A percentile compares a stretch with the other conserved stretches of the same genome.
Conservation (phyloP, 2,797 vertebrate species). For the Melanotaenia parkinsoni region DNA sequence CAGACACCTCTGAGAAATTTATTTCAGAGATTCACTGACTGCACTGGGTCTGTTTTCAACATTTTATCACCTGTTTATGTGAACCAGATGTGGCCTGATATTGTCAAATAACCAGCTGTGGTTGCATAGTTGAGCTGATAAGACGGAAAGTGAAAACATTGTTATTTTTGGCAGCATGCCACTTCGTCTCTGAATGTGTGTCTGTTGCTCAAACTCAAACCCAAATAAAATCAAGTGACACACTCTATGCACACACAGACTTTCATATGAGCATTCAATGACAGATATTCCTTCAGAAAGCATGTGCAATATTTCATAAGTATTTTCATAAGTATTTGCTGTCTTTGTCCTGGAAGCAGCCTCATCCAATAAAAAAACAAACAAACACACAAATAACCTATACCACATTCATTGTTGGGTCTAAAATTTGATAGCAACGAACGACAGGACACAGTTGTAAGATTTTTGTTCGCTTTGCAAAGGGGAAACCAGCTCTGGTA, state of each 20-base stretch:
- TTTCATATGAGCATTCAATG: not conserved
- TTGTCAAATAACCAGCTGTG: slow-evolving; percentile 4
- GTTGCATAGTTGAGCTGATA: not conserved
- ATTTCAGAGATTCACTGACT: no score
- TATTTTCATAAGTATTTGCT: slow-evolving; percentile 26
- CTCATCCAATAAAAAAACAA: slow-evolving; percentile 20
- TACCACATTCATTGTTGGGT: slow-evolving; percentile 16
- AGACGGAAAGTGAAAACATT: slow-evolving; percentile 12
- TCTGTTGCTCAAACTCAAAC: not conserved
- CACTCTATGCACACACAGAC: slow-evolving; percentile 4
- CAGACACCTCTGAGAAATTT: no score
- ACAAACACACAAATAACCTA: slow-evolving; percentile 3
- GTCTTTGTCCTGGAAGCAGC: slow-evolving; percentile 19
- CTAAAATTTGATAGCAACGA: no score
- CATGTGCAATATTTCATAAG: slow-evolving; percentile 10
- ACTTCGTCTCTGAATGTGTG: not conserved
- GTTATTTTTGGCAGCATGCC: no score
- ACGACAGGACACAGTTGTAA: no score
- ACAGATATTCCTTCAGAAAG: not conserved
- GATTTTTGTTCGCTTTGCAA: no score
- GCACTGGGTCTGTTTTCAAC: no score
- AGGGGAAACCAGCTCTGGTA: no score
- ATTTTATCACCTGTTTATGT: no score
- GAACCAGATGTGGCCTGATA: no score
- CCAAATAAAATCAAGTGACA: not conserved